Evolutionary conservation across 2,113 vertebrate species (phyloP), one percentile per base, ranked within the genome.

Genomic region (Cygnus atratus): DNA sequence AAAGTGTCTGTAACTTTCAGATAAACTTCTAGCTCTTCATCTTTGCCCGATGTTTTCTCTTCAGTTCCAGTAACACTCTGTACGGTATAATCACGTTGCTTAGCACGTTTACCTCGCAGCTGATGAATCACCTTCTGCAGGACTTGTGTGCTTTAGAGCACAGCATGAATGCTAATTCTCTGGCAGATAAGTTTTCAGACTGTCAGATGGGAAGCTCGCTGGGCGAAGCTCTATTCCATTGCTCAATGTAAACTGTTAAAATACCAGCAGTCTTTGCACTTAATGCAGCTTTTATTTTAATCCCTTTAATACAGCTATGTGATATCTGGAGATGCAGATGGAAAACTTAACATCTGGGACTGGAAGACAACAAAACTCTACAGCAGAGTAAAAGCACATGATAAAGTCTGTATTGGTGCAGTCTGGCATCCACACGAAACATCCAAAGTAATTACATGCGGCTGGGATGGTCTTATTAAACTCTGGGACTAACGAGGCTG

Each of bases 341-440:
- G 99, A 78, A 99, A 99, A 91, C 97, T 99, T 79, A 99, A 99
- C 87, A 99, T 99, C 94, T 99, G 99, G 99, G 99, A 99, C 96
- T 99, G 99, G 99, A 99, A 99, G 98, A 99, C 99, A 24, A 99
- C 99, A 55, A 99, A 99, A 93, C 99, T 99, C 72, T 99, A 99
- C 95, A 99, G 99, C 94, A 98, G 99, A 58, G 98, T 99, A 93
- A 99, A 99, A 96, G 99, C 99, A 24, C 99, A 99, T 2, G 99
- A 99, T 94, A 99, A 99, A 97, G 99, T 99, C 91, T 99, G 99
- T 95, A 99, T 99, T 20, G 99, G 99, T 15, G 99, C 99, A 14
- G 98, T 99, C 81, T 99, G 99, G 99, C 99, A 99, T 44, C 99
- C 99, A 2, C 99, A 99, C 1, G 99, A 99, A 97, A 99, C 99